These are phyloP conservation scores for Aplocera efformata DNA, from an alignment of 2,888 invertebrate species.

Conservation along the genomic window DNA sequence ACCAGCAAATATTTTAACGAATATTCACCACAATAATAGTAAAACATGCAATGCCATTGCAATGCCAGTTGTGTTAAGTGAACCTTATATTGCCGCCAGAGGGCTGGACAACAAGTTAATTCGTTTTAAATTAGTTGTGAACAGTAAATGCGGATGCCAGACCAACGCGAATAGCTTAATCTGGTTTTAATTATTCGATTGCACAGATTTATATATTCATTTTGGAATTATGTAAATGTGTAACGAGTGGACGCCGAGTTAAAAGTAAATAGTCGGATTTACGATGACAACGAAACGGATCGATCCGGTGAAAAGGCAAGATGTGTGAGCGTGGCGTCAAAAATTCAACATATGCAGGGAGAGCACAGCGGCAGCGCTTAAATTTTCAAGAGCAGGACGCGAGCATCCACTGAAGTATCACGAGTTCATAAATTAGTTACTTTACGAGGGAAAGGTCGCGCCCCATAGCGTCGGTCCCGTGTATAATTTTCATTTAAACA, in stretches of 20 bases:
- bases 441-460: slow-evolving; percentile 69
- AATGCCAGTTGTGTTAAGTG: neutral
- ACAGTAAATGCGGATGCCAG: slow-evolving; percentile 18
- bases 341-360: slow-evolving; percentile 56
- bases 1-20: too few species aligned
- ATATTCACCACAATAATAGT: too few species aligned
- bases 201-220: slow-evolving; percentile 15
- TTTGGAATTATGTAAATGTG: slow-evolving; percentile 10
- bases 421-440: slow-evolving; percentile 75
- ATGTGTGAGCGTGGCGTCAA: slow-evolving; percentile 51
- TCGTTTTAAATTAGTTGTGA: slow-evolving; percentile 24
- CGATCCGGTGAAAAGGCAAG: slow-evolving; percentile 46
- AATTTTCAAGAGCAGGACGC: slow-evolving; percentile 69
- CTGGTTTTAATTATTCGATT: slow-evolving; percentile 22
- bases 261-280: slow-evolving; percentile 16
- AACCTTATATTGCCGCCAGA: slow-evolving; percentile 19
- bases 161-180: slow-evolving; percentile 22
- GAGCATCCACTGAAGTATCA: slow-evolving; percentile 60
- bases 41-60: too few species aligned
- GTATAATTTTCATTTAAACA: slow-evolving; percentile 76
- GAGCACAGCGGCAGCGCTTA: slow-evolving; percentile 52
- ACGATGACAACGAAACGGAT: slow-evolving; percentile 25
- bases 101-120: slow-evolving; percentile 20
- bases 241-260: slow-evolving; percentile 1
- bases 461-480: slow-evolving; percentile 56